Evolutionary conservation across 2,113 vertebrate species (phyloP).

Genomic region (Leptobrachium ailaonicum): DNA sequence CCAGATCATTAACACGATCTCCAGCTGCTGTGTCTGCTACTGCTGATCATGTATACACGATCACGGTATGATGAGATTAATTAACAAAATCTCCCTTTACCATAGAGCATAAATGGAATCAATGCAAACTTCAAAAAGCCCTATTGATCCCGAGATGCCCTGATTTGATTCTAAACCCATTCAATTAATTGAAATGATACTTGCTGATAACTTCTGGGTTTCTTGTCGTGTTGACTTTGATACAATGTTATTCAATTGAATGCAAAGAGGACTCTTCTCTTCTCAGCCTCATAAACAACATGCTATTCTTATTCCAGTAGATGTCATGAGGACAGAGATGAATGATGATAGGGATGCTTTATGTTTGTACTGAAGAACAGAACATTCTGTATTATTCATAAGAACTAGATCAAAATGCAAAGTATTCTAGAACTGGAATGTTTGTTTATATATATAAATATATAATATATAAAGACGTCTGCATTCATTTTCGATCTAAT

Average conservation of each 20-base stretch:
- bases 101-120: constrained; percentile 71
- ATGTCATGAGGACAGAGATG: background rate
- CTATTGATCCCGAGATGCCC: constrained; percentile 78
- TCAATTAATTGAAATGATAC: constrained; percentile 80
- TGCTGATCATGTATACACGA: too few relatives aligned
- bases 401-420: too few relatives aligned
- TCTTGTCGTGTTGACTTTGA: constrained; percentile 61
- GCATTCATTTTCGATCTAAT: too few relatives aligned
- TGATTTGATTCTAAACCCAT: constrained; percentile 80
- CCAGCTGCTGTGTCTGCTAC: too few relatives aligned
- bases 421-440: too few relatives aligned
- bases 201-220: constrained; percentile 67
- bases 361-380: background rate
- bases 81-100: constrained; percentile 75
- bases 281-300: constrained; percentile 49
- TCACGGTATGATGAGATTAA: constrained; percentile 51
- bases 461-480: too few relatives aligned
- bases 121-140: constrained; percentile 74
- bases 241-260: constrained; percentile 62
- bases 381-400: background rate
- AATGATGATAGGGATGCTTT: background rate
- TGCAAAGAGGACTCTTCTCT: constrained; percentile 54
- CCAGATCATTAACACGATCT: too few relatives aligned
- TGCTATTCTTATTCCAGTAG: background rate
- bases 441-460: too few relatives aligned